Evolutionary conservation across 2,797 vertebrate species (phyloP).

Genomic region (Sarcophilus harrisii): DNA sequence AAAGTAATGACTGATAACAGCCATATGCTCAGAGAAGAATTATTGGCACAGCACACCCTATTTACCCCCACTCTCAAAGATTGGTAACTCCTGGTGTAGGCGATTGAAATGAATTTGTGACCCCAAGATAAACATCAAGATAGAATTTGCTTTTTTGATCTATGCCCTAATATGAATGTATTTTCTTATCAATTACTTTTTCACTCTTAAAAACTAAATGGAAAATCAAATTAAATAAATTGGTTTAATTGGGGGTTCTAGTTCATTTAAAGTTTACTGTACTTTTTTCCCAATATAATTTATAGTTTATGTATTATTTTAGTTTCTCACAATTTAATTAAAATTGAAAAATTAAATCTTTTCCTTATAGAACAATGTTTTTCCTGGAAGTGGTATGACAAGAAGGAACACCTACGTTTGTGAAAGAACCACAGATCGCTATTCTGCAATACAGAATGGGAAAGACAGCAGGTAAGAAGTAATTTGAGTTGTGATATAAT

Average conservation of each 20-base stretch:
- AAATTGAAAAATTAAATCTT: conserved; percentile 29
- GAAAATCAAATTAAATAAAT: too few relatives aligned
- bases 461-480: conserved; percentile 95
- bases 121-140: not conserved
- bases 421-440: conserved; percentile 94
- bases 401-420: conserved; percentile 95
- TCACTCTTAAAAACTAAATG: not conserved
- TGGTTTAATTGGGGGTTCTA: not conserved
- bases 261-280: not conserved
- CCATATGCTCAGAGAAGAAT: not conserved
- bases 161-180: not conserved
- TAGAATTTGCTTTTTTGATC: not conserved
- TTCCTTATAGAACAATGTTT: conserved; percentile 85
- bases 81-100: not conserved
- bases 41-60: not conserved
- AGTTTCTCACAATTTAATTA: not conserved
- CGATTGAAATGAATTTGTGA: not conserved
- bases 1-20: not conserved
- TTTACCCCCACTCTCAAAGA: not conserved
- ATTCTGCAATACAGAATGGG: conserved; percentile 94
- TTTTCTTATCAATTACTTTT: not conserved
- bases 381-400: conserved; percentile 92
- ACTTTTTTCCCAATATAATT: not conserved
- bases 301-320: conserved; percentile 1
- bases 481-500: not conserved